Evolutionary conservation across 2,113 vertebrate genomes (phyloP), one percentile per base, ranked within the genome.

Genomic region (Cygnus atratus): DNA sequence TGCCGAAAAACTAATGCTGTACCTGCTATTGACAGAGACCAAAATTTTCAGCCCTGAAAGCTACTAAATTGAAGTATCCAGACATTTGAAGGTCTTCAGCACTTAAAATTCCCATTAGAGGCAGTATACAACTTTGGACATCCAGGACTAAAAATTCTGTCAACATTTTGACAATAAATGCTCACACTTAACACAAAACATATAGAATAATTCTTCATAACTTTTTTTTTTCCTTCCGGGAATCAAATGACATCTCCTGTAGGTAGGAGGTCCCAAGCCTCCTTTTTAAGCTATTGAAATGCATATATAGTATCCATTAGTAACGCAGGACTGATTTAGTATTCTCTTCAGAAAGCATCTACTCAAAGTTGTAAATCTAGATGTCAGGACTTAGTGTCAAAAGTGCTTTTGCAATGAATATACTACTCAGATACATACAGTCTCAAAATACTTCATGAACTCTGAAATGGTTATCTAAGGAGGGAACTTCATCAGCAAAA

Each of bases 381-480:
- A 48, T 80, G 68, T 93, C 73, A 78, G 88, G 73, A 84, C 86
- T 93, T 86, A 85, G 67, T 37, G 37, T 84, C 87, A 88, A 83
- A 96, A 97, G 90, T 93, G 70, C 80, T 96, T 92, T 86, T 93
- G 59, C 57, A 90, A 57, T 63, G 26, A 96, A 86, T 50, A 78
- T 24, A 70, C 63, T 84, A 77, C 35, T 91, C 87, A 93, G 73
- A 62, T 62, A 86, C 66, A 88, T 26, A 43, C 48, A 89, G 83
- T 84, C 91, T 98, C 96, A 98, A 95, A 98, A 98, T 70, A 98
- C 98, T 97, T 98, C 98, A 92, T 99, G 98, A 96, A 99, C 98
- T 97, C 98, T 98, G 98, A 99, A 99, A 97, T 99, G 99, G 97
- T 99, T 99, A 59, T 99, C 98, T 94, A 99, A 98, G 86, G 98